A percentile compares a stretch with the other conserved stretches of the same genome.
Evolutionary conservation across 1,140 invertebrate genomes (phyloP).

Genomic region (Polyergus mexicanus): DNA sequence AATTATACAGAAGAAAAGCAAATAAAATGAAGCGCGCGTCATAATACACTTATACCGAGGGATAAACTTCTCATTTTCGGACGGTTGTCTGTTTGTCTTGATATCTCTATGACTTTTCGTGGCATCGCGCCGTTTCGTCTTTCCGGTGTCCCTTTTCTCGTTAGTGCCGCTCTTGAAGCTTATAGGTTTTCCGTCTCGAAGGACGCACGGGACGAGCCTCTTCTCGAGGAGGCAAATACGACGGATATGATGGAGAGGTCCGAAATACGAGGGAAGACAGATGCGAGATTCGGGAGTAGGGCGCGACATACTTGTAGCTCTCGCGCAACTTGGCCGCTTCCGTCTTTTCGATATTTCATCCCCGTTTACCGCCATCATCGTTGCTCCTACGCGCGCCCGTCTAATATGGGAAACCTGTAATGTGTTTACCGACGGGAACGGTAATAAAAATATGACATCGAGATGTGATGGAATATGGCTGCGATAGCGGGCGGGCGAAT

Average conservation of each 20-base stretch:
- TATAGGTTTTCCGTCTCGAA: constrained; percentile 59
- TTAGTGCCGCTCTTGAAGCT: constrained; percentile 48
- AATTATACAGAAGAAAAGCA: background rate
- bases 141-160: constrained; percentile 51
- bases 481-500: constrained; percentile 15
- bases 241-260: constrained; percentile 64
- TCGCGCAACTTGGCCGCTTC: constrained; percentile 56
- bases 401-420: constrained; percentile 76
- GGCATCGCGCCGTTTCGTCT: background rate
- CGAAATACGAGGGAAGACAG: constrained; percentile 62
- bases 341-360: constrained; percentile 40
- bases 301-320: constrained; percentile 27
- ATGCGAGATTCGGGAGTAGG: constrained; percentile 50
- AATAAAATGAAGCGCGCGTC: background rate
- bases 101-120: constrained; percentile 33
- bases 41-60: background rate
- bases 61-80: constrained; percentile 18
- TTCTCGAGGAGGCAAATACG: constrained; percentile 56
- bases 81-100: constrained; percentile 33
- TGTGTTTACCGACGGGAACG: constrained; percentile 69
- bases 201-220: constrained; percentile 8
- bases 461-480: constrained; percentile 67
- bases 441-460: constrained; percentile 74
- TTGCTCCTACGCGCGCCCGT: background rate
- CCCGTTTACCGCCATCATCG: background rate